phyloP scores from a whole-genome alignment of 1,140 invertebrate species.

The Anastatus disparis region DNA sequence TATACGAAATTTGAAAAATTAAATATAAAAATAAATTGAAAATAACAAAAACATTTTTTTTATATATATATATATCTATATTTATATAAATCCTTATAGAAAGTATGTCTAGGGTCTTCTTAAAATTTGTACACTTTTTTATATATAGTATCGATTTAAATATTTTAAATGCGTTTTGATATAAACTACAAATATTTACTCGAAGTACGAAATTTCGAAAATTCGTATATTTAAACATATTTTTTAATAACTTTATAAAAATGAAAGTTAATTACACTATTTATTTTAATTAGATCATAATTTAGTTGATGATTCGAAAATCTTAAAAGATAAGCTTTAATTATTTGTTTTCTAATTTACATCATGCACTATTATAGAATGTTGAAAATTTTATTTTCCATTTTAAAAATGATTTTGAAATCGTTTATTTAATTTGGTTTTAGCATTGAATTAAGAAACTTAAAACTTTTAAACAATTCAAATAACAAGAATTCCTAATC shows the following conservation, averaged over 20 bases:
- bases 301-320: background rate
- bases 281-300: constrained; percentile 6
- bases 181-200: constrained; percentile 20
- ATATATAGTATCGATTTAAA: constrained; percentile 22
- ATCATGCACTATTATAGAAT: constrained; percentile 17
- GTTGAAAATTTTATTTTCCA: constrained; percentile 8
- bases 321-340: constrained; percentile 6
- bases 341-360: constrained; percentile 1
- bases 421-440: constrained; percentile 2
- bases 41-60: constrained; percentile 26
- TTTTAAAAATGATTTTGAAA: constrained; percentile 10
- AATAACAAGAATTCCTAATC: background rate
- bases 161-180: constrained; percentile 36
- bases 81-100: constrained; percentile 8
- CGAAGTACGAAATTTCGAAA: constrained; percentile 10
- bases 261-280: constrained; percentile 16
- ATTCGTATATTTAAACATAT: background rate
- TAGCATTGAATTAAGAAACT: constrained; percentile 8
- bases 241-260: constrained; percentile 6
- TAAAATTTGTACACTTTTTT: constrained; percentile 37
- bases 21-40: constrained; percentile 39
- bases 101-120: constrained; percentile 25
- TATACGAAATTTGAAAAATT: constrained; percentile 23
- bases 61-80: constrained; percentile 25
- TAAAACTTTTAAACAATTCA: constrained; percentile 12